Base-by-base conservation (phyloP, 2,113 vertebrate species). In the Morone chrysops region DNA sequence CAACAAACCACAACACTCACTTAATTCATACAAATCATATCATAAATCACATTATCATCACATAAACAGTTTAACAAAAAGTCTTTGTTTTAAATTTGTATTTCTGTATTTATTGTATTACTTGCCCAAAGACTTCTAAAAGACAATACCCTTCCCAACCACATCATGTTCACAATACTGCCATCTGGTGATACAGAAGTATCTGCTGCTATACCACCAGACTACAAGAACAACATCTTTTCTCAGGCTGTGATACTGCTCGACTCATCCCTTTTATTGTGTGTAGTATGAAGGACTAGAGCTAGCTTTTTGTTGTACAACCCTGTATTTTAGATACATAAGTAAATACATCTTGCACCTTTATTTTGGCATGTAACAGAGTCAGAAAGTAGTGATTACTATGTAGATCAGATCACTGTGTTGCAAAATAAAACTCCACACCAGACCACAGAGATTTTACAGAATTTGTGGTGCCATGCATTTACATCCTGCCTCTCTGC, bases 1-100 rank as follows among this genome's bases (percentile, higher is more conserved):
- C 18, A 87, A 80, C 53, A 85, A 80, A 83, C 9, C 78, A 81
- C 7, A 79, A 79, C 11, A 10, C 13, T 54, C 25, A 78, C 41
- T 74, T 70, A 70, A 61, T 71, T 74, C 22, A 84, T 20, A 36
- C 4, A 56, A 40, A 48, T 57, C 10, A 66, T 38, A 60, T 47
- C 43, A 77, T 7, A 60, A 11, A 73, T 54, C 22, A 51, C 43
- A 41, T 22, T 10, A 66, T 62, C 12, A 56, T 66, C n/a, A 53
- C 22, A 70, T 8, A 48, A 65, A 59, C 2, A 8, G 40, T 77
- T 70, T n/a, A n/a, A 72, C 16, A 57, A 66, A 68, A 47, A 3
- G 0, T 61, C 11, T 41, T 56, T 0, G 1, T 25, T 53, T 56
- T 25, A 62, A 72, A 48, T 9, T 43, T 53, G 7, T 50, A 8